phyloP scores from a whole-genome alignment of 2,797 vertebrate genomes.

The Silurus aristotelis region DNA sequence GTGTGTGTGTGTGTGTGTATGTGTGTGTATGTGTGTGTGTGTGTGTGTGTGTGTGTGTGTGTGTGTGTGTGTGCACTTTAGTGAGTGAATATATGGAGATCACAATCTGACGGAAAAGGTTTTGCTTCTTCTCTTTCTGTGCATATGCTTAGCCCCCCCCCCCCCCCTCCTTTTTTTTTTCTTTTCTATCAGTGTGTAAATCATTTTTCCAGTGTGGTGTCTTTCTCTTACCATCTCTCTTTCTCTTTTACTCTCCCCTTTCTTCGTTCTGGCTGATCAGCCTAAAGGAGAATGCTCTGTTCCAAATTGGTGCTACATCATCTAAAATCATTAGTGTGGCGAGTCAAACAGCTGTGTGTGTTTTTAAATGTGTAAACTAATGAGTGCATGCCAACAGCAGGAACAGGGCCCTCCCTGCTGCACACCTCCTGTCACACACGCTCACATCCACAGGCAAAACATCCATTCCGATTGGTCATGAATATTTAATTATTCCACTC shows the following conservation, averaged over 20 bases:
- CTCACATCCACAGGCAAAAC: constrained; percentile 55
- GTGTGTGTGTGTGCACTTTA: constrained; percentile 25
- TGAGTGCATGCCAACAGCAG: constrained; percentile 71
- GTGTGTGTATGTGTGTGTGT: not conserved
- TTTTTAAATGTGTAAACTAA: constrained; percentile 79
- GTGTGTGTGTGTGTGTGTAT: constrained; percentile 22
- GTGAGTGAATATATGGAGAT: not conserved
- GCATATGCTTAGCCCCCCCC: not conserved
- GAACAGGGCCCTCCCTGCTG: constrained; percentile 61
- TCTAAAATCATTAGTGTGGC: constrained; percentile 54
- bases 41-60: constrained; percentile 10
- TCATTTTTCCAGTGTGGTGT: not conserved
- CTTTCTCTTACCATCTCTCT: constrained; percentile 24
- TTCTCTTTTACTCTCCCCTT: not conserved
- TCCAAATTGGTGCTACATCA: constrained; percentile 53
- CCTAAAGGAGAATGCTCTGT: constrained; percentile 50
- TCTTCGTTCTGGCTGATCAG: not conserved
- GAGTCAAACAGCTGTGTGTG: constrained; percentile 78
- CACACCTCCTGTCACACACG: constrained; percentile 48
- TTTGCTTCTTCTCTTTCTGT: constrained; percentile 47
- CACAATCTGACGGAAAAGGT: constrained; percentile 15
- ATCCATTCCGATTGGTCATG: constrained; percentile 71
- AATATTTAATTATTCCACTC: constrained; percentile 73
- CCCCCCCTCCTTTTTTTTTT: not conserved
- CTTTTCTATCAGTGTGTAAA: not conserved